These are phyloP conservation scores for Formicarius rufipectus DNA, from an alignment of 2,113 vertebrate species.

Conservation along the genomic window DNA sequence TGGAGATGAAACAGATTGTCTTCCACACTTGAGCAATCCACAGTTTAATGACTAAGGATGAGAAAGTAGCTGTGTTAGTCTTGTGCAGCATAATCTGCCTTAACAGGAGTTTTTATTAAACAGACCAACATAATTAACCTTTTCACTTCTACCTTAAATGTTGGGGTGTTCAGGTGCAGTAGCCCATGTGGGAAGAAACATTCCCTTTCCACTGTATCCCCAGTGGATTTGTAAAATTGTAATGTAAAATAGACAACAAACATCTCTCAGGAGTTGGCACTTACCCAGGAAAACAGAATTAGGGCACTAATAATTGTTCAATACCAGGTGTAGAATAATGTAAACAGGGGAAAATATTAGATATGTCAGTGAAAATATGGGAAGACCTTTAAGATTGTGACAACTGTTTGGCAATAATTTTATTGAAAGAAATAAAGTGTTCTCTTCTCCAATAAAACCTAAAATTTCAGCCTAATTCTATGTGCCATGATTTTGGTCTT, in stretches of 20 bases:
- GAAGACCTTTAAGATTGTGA: not conserved
- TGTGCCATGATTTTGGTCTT: not conserved
- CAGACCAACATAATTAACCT: not conserved
- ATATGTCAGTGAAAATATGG: not conserved
- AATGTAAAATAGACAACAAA: not conserved
- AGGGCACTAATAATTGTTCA: not conserved
- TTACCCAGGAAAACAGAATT: not conserved
- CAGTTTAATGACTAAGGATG: not conserved
- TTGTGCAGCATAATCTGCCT: not conserved
- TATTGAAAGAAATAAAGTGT: not conserved
- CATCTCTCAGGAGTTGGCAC: not conserved
- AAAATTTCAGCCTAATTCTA: not conserved
- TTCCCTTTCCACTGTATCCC: not conserved
- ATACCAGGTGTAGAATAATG: not conserved
- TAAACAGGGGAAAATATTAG: not conserved
- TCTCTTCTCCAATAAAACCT: not conserved
- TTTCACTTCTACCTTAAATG: not conserved
- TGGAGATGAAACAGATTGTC: not conserved
- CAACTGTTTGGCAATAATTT: not conserved
- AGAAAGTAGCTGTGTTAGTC: not conserved
- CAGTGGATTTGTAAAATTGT: not conserved
- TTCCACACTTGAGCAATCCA: not conserved
- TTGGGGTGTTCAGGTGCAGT: not conserved
- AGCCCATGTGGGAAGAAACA: not conserved
- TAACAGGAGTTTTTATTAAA: not conserved